These are phyloP conservation scores for Cyclophora albipunctata DNA, from an alignment of 2,888 invertebrate genomes.

Conservation along the genomic window DNA sequence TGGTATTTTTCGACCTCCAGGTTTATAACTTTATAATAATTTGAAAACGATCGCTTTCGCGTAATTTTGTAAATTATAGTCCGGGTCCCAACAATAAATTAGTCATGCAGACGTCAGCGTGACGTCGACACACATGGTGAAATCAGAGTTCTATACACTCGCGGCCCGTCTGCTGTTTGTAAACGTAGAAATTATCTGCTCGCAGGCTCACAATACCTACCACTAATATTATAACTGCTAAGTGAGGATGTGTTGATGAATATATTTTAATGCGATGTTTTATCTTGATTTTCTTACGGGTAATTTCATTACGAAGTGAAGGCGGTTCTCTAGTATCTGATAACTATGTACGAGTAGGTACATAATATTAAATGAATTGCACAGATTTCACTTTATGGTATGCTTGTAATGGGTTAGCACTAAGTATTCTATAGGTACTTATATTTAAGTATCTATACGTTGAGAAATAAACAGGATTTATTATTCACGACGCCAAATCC, in stretches of 20 bases:
- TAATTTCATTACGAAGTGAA: too few species aligned
- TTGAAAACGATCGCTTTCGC: constrained; percentile 4
- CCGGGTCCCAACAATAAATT: constrained; percentile 9
- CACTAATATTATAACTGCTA: neutral
- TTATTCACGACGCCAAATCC: too few species aligned
- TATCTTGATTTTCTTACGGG: too few species aligned
- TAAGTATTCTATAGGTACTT: too few species aligned
- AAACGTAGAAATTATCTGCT: neutral
- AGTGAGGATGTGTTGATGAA: constrained; percentile 1
- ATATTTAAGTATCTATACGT: too few species aligned
- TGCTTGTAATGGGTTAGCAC: too few species aligned
- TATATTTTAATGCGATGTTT: too few species aligned
- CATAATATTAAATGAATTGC: too few species aligned
- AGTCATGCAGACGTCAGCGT: constrained; percentile 16
- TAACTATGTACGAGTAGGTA: neutral
- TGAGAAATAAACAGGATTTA: too few species aligned
- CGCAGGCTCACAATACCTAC: neutral
- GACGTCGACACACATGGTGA: constrained; percentile 9
- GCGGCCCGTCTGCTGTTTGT: constrained; percentile 5
- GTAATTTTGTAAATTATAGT: constrained; percentile 21
- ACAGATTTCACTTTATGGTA: too few species aligned
- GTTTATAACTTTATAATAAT: constrained; percentile 6
- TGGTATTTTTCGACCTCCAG: constrained; percentile 14
- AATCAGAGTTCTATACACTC: constrained; percentile 9
- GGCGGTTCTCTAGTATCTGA: neutral